Percentiles rank a stretch among this genome's conserved stretches.
Evolutionary conservation across 2,888 invertebrate species (phyloP).

Genomic region (Rhagium mordax): DNA sequence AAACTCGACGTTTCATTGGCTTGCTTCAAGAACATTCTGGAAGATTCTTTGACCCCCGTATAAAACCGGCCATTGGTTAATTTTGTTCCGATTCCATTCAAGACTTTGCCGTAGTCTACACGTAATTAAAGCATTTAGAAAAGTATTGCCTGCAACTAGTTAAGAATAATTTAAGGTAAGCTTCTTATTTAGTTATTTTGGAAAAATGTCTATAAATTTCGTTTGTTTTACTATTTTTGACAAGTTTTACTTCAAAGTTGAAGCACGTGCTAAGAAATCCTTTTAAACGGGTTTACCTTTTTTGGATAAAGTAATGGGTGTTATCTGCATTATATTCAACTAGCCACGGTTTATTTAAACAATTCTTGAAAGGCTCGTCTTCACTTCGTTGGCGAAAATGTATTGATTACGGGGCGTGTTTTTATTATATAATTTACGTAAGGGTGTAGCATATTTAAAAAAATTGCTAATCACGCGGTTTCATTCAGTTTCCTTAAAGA

Average conservation of each 20-base stretch:
- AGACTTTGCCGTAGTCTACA: conserved; percentile 54
- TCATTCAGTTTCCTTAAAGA: background rate
- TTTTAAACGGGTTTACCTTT: background rate
- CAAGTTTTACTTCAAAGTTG: conserved; percentile 29
- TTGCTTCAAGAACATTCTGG: conserved; percentile 63
- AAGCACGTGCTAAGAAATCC: conserved; percentile 25
- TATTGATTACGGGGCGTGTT: conserved; percentile 8
- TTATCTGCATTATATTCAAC: background rate
- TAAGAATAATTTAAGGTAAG: conserved; percentile 57
- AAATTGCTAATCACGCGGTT: background rate
- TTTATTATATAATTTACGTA: conserved; percentile 8
- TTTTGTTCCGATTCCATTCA: conserved; percentile 61
- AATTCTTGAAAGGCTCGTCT: background rate
- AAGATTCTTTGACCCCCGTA: conserved; percentile 61
- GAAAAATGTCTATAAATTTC: conserved; percentile 4
- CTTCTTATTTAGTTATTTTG: conserved; percentile 29
- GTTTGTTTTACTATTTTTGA: conserved; percentile 30
- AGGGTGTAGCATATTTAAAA: background rate
- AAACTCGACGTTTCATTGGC: conserved; percentile 59
- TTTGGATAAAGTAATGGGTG: background rate
- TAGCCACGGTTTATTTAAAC: background rate
- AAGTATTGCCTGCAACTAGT: conserved; percentile 63
- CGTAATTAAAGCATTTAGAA: conserved; percentile 55
- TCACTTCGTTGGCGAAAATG: background rate
- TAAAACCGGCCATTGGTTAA: conserved; percentile 65